A percentile compares a stretch with the other conserved stretches of the same genome.
phyloP scores from a whole-genome alignment of 2,113 vertebrate species.

The Petrocephalus zakoni region DNA sequence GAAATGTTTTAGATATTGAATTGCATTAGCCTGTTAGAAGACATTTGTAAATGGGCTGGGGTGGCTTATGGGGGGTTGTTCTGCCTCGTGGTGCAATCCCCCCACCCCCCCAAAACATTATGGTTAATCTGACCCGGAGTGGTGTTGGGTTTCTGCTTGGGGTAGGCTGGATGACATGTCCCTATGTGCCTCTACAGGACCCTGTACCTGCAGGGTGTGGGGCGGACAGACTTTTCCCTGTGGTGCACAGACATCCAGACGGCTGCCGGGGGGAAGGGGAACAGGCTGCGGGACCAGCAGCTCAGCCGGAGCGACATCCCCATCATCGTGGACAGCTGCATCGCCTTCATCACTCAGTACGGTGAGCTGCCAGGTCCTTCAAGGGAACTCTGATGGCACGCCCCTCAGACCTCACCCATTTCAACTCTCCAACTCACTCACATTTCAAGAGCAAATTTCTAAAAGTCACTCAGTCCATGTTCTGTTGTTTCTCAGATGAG shows the following conservation, averaged over 20 bases:
- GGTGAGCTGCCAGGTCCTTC: slow-evolving; percentile 58
- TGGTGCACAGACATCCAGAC: slow-evolving; percentile 83
- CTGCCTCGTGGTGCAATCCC: not conserved
- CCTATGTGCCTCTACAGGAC: slow-evolving; percentile 64
- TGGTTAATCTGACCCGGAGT: not conserved
- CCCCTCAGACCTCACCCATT: not conserved
- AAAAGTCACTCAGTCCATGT: not conserved
- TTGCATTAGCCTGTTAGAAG: not conserved
- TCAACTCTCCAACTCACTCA: not conserved
- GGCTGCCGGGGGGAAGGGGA: slow-evolving; percentile 78
- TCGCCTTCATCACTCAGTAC: slow-evolving; percentile 94
- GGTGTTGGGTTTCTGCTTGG: not conserved
- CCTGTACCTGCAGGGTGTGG: slow-evolving; percentile 81
- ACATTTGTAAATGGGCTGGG: not conserved
- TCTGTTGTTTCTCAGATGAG: not conserved
- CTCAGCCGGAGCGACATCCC: slow-evolving; percentile 89
- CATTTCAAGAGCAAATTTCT: not conserved
- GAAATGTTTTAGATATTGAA: not conserved
- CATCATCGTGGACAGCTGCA: slow-evolving; percentile 94
- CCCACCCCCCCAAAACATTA: not conserved
- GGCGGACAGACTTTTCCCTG: slow-evolving; percentile 69
- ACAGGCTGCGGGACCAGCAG: slow-evolving; percentile 84
- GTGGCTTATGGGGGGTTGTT: not conserved
- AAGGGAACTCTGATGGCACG: not conserved
- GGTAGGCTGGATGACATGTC: too few relatives aligned